Base-by-base conservation (phyloP, 2,113 vertebrate species). In the Ceyx melanurus region DNA sequence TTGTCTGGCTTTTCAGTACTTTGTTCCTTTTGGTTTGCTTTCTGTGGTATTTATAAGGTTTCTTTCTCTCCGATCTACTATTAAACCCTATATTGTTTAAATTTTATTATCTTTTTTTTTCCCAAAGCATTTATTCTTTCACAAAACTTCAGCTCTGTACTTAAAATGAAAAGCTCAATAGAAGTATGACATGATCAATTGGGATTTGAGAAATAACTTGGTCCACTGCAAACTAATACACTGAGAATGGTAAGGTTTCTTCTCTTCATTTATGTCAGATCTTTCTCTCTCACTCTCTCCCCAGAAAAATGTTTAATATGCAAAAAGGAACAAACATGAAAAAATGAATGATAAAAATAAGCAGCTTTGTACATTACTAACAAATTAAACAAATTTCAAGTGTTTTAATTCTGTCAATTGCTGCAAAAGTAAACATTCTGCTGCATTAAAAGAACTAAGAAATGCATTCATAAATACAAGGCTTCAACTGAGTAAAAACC, bases 121-220 rank as follows among this genome's bases (percentile, higher is more conserved):
- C 72, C 66, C 54, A 94, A 71, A 90, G 75, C 83, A 58, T 94
- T 90, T 88, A 19, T 67, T 91, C 72, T 86, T 86, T 67, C 54
- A 81, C 65, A 95, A 71, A 92, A 72, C 83, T 93, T 92, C 60
- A 86, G 71, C 42, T 88, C 73, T 72, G 42, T 42, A 85, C 71
- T 96, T 91, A 78, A 96, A 92, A 82, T 64, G 65, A 86, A 91
- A 92, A 92, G 76, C 67, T 78, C n/a, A 78, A 90, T 54, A 58
- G 72, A 96, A 65, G 22, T 70, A 60, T 68, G 61, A 53, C 73
- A 86, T 92, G 89, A 96, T 88, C 71, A 89, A 94, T 40, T 42
- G 35, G 20, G 74, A 92, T 83, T 95, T 92, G 68, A 89, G 90
- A 95, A 94, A 93, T 93, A 89, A 90, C 71, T 95, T 66, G 20